Conservation (phyloP, 1,140 invertebrate species). For the Holotrichia oblita region DNA sequence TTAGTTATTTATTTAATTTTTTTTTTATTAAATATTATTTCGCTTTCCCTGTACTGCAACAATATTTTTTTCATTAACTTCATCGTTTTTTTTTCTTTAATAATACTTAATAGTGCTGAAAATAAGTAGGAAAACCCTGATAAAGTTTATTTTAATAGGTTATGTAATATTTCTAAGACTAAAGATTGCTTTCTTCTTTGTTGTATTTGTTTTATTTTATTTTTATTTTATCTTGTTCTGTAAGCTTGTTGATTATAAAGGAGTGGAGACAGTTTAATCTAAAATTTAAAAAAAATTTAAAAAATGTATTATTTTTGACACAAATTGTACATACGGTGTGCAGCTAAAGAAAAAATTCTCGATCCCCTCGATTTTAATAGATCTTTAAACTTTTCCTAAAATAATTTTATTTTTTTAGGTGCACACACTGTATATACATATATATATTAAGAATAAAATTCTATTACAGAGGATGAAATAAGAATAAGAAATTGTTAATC, state of each 20-base stretch:
- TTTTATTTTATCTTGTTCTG: neutral
- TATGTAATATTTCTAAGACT: neutral
- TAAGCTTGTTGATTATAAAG: neutral
- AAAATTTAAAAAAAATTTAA: neutral
- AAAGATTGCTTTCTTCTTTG: neutral
- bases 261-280: neutral
- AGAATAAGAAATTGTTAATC: conserved; percentile 50
- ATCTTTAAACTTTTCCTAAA: too few species aligned
- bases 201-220: neutral
- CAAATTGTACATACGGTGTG: too few species aligned
- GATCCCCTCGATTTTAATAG: too few species aligned
- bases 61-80: neutral
- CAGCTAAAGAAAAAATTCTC: too few species aligned
- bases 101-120: neutral
- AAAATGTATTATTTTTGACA: neutral
- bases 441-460: neutral
- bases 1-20: conserved; percentile 40
- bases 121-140: neutral
- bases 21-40: neutral
- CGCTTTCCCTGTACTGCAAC: neutral
- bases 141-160: neutral
- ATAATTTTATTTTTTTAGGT: too few species aligned
- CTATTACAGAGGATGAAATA: conserved; percentile 53
- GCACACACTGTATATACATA: too few species aligned
- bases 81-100: neutral